A percentile compares a stretch with the other conserved stretches of the same genome.
Conservation (phyloP, 1,140 invertebrate species). For the Drosophila eugracilis region DNA sequence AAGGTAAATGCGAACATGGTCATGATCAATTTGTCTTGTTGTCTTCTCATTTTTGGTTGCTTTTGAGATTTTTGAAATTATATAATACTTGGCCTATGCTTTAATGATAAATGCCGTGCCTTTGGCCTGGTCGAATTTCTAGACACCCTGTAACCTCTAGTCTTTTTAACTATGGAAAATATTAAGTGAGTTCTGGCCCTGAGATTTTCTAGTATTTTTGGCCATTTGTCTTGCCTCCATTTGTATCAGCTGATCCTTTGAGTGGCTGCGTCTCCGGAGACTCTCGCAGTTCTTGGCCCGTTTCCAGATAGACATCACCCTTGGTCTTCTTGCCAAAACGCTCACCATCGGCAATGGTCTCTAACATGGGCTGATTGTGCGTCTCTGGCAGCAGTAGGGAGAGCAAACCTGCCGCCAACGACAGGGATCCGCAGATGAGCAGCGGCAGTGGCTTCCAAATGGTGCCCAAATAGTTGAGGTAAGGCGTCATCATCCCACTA, state of each 20-base stretch:
- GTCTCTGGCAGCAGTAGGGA: conserved; percentile 92
- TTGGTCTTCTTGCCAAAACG: conserved; percentile 86
- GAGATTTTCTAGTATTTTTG: conserved; percentile 46
- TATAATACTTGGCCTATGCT: conserved; percentile 73
- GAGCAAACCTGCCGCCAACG: conserved; percentile 88
- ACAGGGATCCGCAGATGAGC: conserved; percentile 89
- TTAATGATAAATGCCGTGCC: conserved; percentile 40
- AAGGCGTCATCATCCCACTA: conserved; percentile 91
- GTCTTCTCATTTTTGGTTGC: conserved; percentile 59
- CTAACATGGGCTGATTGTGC: conserved; percentile 89
- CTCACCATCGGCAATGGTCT: conserved; percentile 91
- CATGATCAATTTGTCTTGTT: conserved; percentile 27
- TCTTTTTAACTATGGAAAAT: not conserved
- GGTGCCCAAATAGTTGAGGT: conserved; percentile 88
- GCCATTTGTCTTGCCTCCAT: conserved; percentile 46
- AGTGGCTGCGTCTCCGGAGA: conserved; percentile 58
- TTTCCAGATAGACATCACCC: conserved; percentile 54
- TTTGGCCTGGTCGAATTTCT: conserved; percentile 25
- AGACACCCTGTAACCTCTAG: conserved; percentile 14
- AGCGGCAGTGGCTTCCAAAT: conserved; percentile 89
- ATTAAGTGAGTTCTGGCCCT: not conserved
- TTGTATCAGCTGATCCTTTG: conserved; percentile 22
- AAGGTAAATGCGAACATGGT: conserved; percentile 44
- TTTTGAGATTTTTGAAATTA: conserved; percentile 67
- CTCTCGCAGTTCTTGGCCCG: conserved; percentile 50